Evolutionary conservation across 1,140 invertebrate genomes (phyloP).

Genomic region (Formica selysi): DNA sequence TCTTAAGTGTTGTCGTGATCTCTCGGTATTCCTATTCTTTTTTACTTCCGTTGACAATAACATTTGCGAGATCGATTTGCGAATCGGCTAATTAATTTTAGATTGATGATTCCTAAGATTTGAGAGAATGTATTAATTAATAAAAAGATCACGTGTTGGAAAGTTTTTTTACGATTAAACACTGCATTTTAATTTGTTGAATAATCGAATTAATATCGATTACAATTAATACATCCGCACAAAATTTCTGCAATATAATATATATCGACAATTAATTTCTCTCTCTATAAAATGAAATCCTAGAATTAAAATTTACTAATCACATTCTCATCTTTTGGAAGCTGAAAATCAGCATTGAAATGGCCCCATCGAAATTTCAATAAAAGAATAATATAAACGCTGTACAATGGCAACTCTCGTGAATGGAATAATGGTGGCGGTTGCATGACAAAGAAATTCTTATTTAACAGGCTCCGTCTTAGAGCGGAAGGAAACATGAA

Average conservation of each 20-base stretch:
- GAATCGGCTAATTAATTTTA: neutral
- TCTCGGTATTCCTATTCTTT: neutral
- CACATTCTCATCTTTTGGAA: too few species aligned
- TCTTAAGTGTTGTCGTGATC: neutral
- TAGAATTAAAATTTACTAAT: neutral
- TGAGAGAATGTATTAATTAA: neutral
- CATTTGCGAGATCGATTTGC: neutral
- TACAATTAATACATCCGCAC: neutral
- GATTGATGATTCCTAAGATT: slow-evolving; percentile 10
- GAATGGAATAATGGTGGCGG: slow-evolving; percentile 66
- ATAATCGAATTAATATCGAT: neutral
- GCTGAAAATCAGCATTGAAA: neutral
- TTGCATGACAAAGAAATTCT: slow-evolving; percentile 64
- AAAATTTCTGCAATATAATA: neutral
- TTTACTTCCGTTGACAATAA: neutral
- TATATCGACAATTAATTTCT: neutral
- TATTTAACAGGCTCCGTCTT: slow-evolving; percentile 38
- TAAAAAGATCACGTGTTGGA: neutral
- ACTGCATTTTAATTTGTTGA: neutral
- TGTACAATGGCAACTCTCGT: slow-evolving; percentile 12
- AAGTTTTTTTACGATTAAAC: neutral
- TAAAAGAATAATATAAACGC: slow-evolving; percentile 35
- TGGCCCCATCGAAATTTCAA: slow-evolving; percentile 35
- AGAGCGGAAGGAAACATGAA: slow-evolving; percentile 62
- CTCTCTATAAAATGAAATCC: neutral